These are phyloP conservation scores for Pipistrellus pygmaeus DNA, from an alignment of 2,797 vertebrate genomes.

Conservation along the genomic window DNA sequence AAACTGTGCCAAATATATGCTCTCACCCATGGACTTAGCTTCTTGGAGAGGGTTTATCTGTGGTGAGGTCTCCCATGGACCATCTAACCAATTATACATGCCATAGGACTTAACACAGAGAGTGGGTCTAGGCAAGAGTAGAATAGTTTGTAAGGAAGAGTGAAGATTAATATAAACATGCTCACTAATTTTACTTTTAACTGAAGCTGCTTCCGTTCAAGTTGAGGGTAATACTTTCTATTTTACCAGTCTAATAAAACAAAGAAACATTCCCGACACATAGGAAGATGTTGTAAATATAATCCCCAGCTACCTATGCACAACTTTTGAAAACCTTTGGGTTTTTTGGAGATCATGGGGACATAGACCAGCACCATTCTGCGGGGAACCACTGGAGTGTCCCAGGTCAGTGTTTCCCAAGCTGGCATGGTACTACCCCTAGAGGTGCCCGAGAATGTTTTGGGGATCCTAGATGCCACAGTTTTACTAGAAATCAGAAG, in stretches of 20 bases:
- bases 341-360: not conserved
- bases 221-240: not conserved
- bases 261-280: not conserved
- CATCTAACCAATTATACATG: not conserved
- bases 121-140: not conserved
- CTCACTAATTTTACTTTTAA: conserved; percentile 12
- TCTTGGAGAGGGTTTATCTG: not conserved
- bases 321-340: not conserved
- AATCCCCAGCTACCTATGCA: not conserved
- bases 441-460: not conserved
- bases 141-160: not conserved
- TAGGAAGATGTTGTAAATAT: not conserved
- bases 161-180: not conserved
- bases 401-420: not conserved
- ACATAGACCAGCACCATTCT: not conserved
- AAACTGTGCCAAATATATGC: too few species aligned
- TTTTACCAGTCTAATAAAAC: not conserved
- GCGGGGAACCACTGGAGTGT: not conserved
- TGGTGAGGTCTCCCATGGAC: not conserved
- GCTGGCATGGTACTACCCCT: not conserved
- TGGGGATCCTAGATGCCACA: not conserved
- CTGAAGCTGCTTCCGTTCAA: not conserved
- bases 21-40: not conserved
- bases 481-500: not conserved
- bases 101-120: not conserved